Conservation (phyloP, 2,113 vertebrate species). For the Phodopus roborovskii region DNA sequence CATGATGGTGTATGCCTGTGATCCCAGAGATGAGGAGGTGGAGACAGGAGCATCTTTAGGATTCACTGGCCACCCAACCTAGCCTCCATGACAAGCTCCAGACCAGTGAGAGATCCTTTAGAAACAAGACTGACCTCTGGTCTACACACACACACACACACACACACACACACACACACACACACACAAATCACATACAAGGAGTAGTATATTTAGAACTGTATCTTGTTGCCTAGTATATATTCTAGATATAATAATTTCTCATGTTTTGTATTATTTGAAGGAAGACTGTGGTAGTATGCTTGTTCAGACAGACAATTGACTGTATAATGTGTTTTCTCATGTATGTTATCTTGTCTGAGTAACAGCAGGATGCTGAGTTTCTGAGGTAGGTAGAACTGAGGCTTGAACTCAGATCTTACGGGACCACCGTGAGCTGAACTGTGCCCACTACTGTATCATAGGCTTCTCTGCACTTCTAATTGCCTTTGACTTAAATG, state of each 20-base stretch:
- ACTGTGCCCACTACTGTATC: background rate
- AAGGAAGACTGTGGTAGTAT: background rate
- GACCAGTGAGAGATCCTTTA: background rate
- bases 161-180: background rate
- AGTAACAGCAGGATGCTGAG: background rate
- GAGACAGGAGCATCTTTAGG: no score
- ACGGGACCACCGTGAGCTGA: background rate
- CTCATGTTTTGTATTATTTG: background rate
- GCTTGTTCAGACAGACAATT: background rate
- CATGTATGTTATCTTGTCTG: background rate
- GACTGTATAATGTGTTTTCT: background rate
- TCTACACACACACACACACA: background rate
- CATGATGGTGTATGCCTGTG: background rate
- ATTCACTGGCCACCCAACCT: background rate
- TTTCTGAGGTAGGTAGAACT: background rate
- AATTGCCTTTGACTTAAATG: slow-evolving; percentile 8
- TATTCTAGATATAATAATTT: background rate
- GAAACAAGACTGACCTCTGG: background rate
- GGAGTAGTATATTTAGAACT: background rate
- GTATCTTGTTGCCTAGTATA: background rate
- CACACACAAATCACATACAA: background rate
- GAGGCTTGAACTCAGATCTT: background rate
- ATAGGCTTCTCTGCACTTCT: background rate
- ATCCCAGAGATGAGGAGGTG: background rate
- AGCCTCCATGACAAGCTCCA: background rate